phyloP scores from a whole-genome alignment of 2,888 invertebrate species.

The Emmelina monodactyla region DNA sequence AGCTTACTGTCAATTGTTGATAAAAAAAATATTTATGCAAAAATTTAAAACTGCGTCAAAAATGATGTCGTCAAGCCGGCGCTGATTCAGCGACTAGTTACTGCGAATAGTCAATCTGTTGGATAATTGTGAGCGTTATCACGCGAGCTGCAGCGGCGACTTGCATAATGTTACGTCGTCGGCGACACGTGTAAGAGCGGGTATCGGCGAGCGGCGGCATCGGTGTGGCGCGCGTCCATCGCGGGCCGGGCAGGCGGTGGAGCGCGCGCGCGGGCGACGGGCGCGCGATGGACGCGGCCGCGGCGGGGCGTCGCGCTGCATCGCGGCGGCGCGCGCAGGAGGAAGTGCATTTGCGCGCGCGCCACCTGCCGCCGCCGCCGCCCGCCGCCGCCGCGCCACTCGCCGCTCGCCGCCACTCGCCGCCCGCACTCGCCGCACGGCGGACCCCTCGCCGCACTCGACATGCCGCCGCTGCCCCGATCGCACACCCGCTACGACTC shows the following conservation, averaged over 20 bases:
- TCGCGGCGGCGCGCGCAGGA: constrained; percentile 5
- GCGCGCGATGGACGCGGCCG: constrained; percentile 1
- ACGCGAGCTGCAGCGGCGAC: neutral
- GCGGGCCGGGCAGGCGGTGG: no score
- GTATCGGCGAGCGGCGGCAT: neutral
- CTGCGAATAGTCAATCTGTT: no score
- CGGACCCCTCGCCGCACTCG: no score
- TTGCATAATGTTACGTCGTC: constrained; percentile 37
- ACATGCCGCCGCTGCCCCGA: no score
- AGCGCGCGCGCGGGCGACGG: no score
- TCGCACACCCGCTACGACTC: no score
- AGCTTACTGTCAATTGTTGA: no score
- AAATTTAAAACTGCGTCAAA: no score
- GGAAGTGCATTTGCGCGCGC: constrained; percentile 19
- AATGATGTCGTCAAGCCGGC: no score
- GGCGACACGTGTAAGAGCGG: constrained; percentile 35
- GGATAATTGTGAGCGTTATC: no score
- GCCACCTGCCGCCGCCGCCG: constrained; percentile 4
- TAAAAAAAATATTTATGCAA: no score
- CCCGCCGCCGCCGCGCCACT: neutral
- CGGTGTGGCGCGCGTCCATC: neutral
- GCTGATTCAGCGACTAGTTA: no score
- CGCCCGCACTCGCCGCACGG: constrained; percentile 2
- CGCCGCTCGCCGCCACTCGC: constrained; percentile 7
- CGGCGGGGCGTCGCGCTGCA: neutral